Evolutionary conservation across 2,888 invertebrate genomes (phyloP), one percentile per base, ranked within the genome.

Genomic region (Volucella zonaria): DNA sequence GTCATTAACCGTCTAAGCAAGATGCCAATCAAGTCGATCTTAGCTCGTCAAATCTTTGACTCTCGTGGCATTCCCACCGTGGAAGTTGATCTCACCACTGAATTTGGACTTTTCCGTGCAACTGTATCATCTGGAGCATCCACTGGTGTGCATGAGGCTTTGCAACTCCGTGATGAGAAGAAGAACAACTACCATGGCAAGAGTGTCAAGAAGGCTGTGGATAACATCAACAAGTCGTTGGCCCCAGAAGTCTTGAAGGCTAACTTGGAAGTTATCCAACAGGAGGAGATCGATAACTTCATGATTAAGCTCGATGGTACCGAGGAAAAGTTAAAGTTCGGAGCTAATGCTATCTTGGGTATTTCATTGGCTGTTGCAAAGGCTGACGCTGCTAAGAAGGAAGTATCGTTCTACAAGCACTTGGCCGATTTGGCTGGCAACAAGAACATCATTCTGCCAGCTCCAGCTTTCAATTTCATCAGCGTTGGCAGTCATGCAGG

Each of bases 51-150:
- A 93, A 99, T 99, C 93, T 99, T 97, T 92, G 99, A 99, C 93
- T 99, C 99, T 77, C 96, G n/a, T n/a, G 99, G 99, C 87, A 99
- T 99, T 92, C 99, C 99, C 87, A 99, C 99, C 49, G 98, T 99
- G 67, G 99, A 99, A 93, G 99, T 99, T 88, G 95, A 95, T 90
- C 92, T 95, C 89, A 93, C 89, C 87, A 91, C 91, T 43, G 91
- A 91, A 14, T 87, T 90, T 89, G 91, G 91, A 82, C 89, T 91
- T 64, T 91, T 91, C 90, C 91, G 98, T 96, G 89, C 94, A 95
- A 99, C 99, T 70, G 99, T 99, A 3, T 99, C 99, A 47, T 98
- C 98, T 71, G 99, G 99, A 83, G 99, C 99, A 58, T 98, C 98
- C 51, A 99, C 99, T 89, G 99, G 99, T 88, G 96, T 99, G 83